phyloP scores from a whole-genome alignment of 2,888 invertebrate genomes.

The Yponomeuta evonymella region DNA sequence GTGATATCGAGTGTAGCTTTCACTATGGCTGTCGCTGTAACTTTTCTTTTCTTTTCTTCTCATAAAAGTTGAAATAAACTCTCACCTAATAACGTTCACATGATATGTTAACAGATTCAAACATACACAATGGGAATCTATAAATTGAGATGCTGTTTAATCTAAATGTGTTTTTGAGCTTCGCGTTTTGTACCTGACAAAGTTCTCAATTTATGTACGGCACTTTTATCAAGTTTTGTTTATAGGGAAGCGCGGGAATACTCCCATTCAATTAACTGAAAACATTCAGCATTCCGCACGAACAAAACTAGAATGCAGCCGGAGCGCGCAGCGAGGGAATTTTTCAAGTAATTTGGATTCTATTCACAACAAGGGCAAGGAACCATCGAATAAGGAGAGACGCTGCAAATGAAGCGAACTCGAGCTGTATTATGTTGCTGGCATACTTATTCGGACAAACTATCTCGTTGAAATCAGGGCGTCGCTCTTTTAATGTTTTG shows the following conservation, averaged over 20 bases:
- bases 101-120: too few species aligned
- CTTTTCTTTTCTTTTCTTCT: too few species aligned
- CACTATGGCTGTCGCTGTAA: neutral
- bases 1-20: neutral
- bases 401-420: slow-evolving; percentile 57
- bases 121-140: too few species aligned
- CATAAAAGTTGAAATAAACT: too few species aligned
- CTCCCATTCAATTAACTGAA: slow-evolving; percentile 12
- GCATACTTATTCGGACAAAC: slow-evolving; percentile 14
- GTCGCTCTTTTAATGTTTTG: too few species aligned
- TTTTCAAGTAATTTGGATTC: slow-evolving; percentile 68
- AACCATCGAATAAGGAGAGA: slow-evolving; percentile 30
- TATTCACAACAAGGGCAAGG: slow-evolving; percentile 51
- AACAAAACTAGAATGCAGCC: slow-evolving; percentile 33
- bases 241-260: neutral
- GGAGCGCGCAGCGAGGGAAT: slow-evolving; percentile 32
- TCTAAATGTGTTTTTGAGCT: neutral
- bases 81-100: too few species aligned
- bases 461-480: neutral
- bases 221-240: neutral
- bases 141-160: too few species aligned
- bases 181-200: neutral
- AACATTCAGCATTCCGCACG: slow-evolving; percentile 8
- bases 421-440: slow-evolving; percentile 35
- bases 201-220: neutral